phyloP scores from a whole-genome alignment of 2,888 invertebrate genomes.

The Kuschelorhynchus macadamiae region DNA sequence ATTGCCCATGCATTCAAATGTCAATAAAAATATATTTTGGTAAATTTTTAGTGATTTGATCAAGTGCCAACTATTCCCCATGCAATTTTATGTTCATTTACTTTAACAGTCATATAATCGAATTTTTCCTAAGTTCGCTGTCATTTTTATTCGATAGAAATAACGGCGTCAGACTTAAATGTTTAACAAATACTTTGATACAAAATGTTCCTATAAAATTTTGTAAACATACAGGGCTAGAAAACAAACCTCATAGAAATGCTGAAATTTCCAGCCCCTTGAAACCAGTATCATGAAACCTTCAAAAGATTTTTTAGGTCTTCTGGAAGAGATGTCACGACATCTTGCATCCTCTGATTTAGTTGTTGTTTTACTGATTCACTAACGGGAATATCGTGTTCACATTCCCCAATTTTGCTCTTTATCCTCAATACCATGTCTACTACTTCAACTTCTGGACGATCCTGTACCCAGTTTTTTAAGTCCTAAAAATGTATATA shows the following conservation, averaged over 20 bases:
- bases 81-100: too few relatives aligned
- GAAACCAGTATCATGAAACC: constrained; percentile 67
- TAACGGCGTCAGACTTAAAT: too few relatives aligned
- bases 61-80: too few relatives aligned
- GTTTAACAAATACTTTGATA: too few relatives aligned
- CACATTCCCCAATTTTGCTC: constrained; percentile 82
- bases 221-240: constrained; percentile 29
- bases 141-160: too few relatives aligned
- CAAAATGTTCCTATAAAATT: too few relatives aligned
- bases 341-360: constrained; percentile 81
- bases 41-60: too few relatives aligned
- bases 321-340: constrained; percentile 87
- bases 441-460: constrained; percentile 97
- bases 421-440: constrained; percentile 95
- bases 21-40: too few relatives aligned
- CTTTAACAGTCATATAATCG: too few relatives aligned
- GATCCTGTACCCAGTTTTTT: constrained; percentile 90
- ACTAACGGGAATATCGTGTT: constrained; percentile 71
- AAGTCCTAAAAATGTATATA: constrained; percentile 87
- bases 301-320: constrained; percentile 87
- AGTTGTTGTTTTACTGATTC: constrained; percentile 78
- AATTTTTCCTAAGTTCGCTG: too few relatives aligned
- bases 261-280: constrained; percentile 36
- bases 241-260: constrained; percentile 20
- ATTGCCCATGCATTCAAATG: too few relatives aligned